Percentiles rank a stretch among this genome's conserved stretches.
These are phyloP conservation scores for Istiophorus platypterus DNA, from an alignment of 2,113 vertebrate species.

Conservation along the genomic window DNA sequence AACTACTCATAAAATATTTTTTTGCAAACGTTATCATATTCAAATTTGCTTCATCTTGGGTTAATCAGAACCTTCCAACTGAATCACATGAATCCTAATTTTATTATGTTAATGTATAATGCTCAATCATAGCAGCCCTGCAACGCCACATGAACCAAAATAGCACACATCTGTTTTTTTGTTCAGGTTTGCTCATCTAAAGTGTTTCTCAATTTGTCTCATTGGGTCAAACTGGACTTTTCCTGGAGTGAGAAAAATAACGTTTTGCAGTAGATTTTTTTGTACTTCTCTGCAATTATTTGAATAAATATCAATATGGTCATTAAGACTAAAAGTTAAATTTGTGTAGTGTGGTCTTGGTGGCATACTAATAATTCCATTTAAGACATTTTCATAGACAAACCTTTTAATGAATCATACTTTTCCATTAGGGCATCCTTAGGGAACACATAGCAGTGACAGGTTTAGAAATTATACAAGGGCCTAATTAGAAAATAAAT, in stretches of 20 bases:
- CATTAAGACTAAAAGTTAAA: neutral
- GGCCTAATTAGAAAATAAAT: neutral
- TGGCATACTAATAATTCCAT: neutral
- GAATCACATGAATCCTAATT: too few relatives aligned
- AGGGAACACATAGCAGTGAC: neutral
- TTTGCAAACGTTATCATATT: too few relatives aligned
- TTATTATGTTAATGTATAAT: too few relatives aligned
- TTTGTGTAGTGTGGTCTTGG: neutral
- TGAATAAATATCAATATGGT: too few relatives aligned
- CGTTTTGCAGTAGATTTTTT: neutral
- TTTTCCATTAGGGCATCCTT: too few relatives aligned
- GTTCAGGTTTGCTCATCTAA: neutral
- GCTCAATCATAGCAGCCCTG: neutral
- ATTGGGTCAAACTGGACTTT: neutral
- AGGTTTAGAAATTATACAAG: neutral
- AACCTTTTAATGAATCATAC: too few relatives aligned
- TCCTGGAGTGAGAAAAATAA: neutral
- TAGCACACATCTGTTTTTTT: neutral
- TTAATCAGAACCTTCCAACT: too few relatives aligned
- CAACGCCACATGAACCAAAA: neutral
- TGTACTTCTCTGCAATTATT: neutral
- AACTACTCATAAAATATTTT: too few relatives aligned
- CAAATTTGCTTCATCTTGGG: too few relatives aligned
- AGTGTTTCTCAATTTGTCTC: neutral
- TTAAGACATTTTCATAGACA: neutral